These are phyloP conservation scores for Aldrovandia affinis DNA, from an alignment of 2,797 vertebrate species.

Conservation along the genomic window DNA sequence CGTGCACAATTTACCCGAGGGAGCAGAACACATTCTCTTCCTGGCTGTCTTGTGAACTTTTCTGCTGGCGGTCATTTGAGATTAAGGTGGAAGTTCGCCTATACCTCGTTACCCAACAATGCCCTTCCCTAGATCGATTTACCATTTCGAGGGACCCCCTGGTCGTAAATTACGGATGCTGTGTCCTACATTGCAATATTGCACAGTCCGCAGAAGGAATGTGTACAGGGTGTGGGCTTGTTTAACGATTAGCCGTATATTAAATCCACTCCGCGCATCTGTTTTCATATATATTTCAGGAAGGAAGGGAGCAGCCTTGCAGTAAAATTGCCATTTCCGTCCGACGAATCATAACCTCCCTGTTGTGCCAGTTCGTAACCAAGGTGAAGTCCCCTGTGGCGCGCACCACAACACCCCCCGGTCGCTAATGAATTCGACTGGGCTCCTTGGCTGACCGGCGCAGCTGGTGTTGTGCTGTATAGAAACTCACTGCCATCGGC, in stretches of 20 bases:
- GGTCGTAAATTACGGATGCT: neutral
- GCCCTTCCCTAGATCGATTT: neutral
- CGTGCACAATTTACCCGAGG: neutral
- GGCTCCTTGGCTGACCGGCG: slow-evolving; percentile 27
- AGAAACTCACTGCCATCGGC: slow-evolving; percentile 12
- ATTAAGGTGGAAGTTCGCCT: neutral
- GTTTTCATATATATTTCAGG: slow-evolving; percentile 33
- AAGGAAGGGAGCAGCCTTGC: slow-evolving; percentile 27
- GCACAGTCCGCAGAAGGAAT: neutral
- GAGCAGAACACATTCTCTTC: neutral
- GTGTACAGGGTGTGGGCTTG: neutral
- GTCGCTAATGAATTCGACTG: slow-evolving; percentile 28
- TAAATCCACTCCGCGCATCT: slow-evolving; percentile 27
- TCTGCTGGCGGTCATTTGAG: neutral
- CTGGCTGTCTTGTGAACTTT: neutral
- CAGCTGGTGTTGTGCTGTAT: slow-evolving; percentile 47
- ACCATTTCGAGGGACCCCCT: neutral
- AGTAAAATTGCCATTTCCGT: slow-evolving; percentile 25
- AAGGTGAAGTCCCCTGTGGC: slow-evolving; percentile 36
- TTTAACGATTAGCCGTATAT: neutral
- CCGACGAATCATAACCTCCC: neutral
- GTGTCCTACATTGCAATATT: neutral
- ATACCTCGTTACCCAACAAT: neutral
- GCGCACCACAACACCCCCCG: slow-evolving; percentile 11
- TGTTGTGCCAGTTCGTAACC: slow-evolving; percentile 28